Conservation (phyloP, 2,888 invertebrate species). For the Cryptocephalus primarius region DNA sequence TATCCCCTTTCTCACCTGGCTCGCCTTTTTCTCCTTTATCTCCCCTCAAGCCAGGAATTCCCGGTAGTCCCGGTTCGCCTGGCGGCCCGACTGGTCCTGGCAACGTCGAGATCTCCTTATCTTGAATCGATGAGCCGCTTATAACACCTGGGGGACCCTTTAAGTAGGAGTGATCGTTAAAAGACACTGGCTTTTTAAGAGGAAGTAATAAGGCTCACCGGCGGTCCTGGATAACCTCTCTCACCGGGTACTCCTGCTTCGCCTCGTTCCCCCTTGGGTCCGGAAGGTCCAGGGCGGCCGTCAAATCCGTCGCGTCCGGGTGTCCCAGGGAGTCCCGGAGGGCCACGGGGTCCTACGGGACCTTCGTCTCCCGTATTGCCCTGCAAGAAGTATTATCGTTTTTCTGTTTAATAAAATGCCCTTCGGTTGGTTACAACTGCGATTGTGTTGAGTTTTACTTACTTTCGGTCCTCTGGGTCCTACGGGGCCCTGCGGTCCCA, state of each 20-base stretch:
- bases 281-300: slow-evolving; percentile 4
- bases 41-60: slow-evolving; percentile 8
- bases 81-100: slow-evolving; percentile 26
- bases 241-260: slow-evolving; percentile 17
- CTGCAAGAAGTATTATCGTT: slow-evolving; percentile 4
- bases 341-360: slow-evolving; percentile 24
- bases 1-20: slow-evolving; percentile 25
- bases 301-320: slow-evolving; percentile 4
- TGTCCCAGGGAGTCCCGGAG: slow-evolving; percentile 18
- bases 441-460: slow-evolving; percentile 6
- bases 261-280: slow-evolving; percentile 26
- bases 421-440: slow-evolving; percentile 6
- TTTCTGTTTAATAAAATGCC: no score
- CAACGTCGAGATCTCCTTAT: slow-evolving; percentile 14
- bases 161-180: not conserved
- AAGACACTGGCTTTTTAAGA: no score
- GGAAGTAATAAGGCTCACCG: slow-evolving; percentile 1
- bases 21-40: slow-evolving; percentile 15
- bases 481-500: slow-evolving; percentile 16
- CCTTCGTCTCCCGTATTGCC: slow-evolving; percentile 22
- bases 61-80: slow-evolving; percentile 16
- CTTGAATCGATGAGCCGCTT: not conserved
- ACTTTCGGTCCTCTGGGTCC: slow-evolving; percentile 11
- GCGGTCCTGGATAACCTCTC: slow-evolving; percentile 11
- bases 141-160: slow-evolving; percentile 12